Evolutionary conservation across 2,888 invertebrate species (phyloP).

Genomic region (Polia nebulosa): DNA sequence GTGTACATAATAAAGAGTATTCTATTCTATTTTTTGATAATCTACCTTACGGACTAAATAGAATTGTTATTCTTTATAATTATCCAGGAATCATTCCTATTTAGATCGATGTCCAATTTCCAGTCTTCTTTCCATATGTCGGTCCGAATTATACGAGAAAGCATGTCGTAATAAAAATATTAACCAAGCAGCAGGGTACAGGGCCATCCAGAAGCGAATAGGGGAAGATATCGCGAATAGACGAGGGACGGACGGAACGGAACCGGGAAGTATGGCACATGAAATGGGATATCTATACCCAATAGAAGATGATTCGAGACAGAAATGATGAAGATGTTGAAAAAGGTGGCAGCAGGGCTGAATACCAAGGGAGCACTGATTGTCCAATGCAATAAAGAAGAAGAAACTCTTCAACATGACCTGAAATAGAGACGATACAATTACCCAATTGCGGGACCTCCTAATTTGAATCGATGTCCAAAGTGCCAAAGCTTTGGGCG

Average conservation of each 20-base stretch:
- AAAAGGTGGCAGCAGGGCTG: neutral
- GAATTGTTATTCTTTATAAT: too few species aligned
- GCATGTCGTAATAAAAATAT: neutral
- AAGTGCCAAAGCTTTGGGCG: neutral
- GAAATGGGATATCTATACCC: neutral
- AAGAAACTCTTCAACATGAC: neutral
- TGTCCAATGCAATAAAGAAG: neutral
- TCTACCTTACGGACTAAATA: too few species aligned
- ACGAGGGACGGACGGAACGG: too few species aligned
- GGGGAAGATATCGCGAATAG: neutral
- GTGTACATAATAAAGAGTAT: too few species aligned
- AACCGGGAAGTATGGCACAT: too few species aligned
- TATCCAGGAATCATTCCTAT: too few species aligned
- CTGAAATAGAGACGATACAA: neutral
- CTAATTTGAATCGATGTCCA: neutral
- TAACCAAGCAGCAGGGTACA: neutral
- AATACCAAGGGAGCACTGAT: neutral
- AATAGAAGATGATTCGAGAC: neutral
- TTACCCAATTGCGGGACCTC: neutral
- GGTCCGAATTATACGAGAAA: neutral
- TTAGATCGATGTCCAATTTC: neutral
- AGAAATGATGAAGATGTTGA: neutral
- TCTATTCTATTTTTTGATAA: too few species aligned
- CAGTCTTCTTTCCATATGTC: neutral
- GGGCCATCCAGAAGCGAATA: neutral